Evolutionary conservation across 2,888 invertebrate genomes (phyloP).

Genomic region (Hirtodrosophila confusa): DNA sequence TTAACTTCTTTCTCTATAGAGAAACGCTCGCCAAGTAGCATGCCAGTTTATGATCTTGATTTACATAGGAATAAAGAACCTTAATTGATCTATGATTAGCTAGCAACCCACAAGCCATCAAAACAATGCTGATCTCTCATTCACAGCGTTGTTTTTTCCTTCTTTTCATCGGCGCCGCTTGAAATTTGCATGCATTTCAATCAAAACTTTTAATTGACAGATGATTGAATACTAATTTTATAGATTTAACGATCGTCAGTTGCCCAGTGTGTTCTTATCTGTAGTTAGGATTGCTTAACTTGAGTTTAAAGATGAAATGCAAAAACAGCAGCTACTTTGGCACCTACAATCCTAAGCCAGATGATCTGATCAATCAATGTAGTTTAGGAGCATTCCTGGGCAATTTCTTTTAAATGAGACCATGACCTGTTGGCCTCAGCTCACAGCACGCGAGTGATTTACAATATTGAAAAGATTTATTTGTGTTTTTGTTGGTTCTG

Average conservation of each 20-base stretch:
- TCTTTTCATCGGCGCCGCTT: slow-evolving; percentile 65
- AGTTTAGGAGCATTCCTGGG: slow-evolving; percentile 11
- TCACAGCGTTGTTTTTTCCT: background rate
- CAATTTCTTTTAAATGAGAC: slow-evolving; percentile 41
- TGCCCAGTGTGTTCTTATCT: slow-evolving; percentile 17
- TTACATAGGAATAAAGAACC: slow-evolving; percentile 44
- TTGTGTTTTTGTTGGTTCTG: slow-evolving; percentile 5
- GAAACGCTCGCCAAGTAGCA: background rate
- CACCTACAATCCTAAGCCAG: slow-evolving; percentile 16
- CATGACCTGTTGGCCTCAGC: slow-evolving; percentile 10
- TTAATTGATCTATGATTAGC: slow-evolving; percentile 45
- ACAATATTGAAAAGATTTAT: slow-evolving; percentile 26
- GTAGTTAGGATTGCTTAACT: too few species aligned
- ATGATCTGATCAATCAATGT: slow-evolving; percentile 35
- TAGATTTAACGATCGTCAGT: slow-evolving; percentile 51
- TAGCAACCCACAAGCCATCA: slow-evolving; percentile 26
- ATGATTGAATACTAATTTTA: slow-evolving; percentile 68
- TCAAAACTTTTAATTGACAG: slow-evolving; percentile 59
- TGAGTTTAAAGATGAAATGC: background rate
- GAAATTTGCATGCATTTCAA: slow-evolving; percentile 66
- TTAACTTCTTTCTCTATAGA: too few species aligned
- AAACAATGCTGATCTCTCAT: slow-evolving; percentile 32
- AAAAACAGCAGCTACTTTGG: too few species aligned
- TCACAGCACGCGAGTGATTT: slow-evolving; percentile 46
- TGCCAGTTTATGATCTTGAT: slow-evolving; percentile 21